Percentiles rank a stretch among this genome's conserved stretches.
Evolutionary conservation across 37 sponge, comb jelly and placozoan genomes (phyloP).

Genomic region (Spongilla lacustris): DNA sequence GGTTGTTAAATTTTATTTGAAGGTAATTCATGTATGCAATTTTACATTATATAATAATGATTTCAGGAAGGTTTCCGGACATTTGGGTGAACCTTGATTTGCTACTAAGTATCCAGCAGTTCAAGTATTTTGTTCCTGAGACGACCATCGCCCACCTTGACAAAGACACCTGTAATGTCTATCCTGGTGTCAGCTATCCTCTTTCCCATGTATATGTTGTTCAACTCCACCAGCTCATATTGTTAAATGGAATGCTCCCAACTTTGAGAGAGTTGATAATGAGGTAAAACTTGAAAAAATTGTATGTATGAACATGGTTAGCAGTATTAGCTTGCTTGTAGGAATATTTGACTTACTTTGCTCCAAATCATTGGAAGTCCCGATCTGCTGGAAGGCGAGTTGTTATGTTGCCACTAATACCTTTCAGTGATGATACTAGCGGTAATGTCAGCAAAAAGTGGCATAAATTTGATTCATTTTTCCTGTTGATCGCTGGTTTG

Average conservation of each 20-base stretch:
- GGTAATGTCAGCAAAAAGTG: constrained; percentile 17
- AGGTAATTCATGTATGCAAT: neutral
- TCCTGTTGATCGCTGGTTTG: constrained; percentile 2
- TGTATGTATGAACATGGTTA: neutral
- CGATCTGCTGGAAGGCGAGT: neutral
- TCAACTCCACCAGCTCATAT: neutral
- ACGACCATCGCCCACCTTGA: neutral
- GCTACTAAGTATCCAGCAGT: neutral
- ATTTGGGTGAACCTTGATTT: neutral
- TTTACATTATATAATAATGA: neutral
- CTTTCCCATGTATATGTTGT: neutral
- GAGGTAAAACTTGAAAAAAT: neutral
- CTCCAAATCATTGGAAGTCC: neutral
- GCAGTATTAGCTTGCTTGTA: neutral
- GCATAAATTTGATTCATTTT: constrained; percentile 35
- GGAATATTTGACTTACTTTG: neutral
- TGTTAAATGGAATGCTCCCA: neutral
- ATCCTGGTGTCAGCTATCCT: neutral
- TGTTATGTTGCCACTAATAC: constrained; percentile 9
- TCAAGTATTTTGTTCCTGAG: neutral
- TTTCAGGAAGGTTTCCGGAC: neutral
- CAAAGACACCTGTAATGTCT: neutral
- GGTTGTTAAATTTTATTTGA: neutral
- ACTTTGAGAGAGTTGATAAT: neutral
- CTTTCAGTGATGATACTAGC: constrained; percentile 15